Percentiles rank a stretch among this genome's conserved stretches.
Conservation (phyloP, 2,888 invertebrate genomes). For the Panzeria rudis region DNA sequence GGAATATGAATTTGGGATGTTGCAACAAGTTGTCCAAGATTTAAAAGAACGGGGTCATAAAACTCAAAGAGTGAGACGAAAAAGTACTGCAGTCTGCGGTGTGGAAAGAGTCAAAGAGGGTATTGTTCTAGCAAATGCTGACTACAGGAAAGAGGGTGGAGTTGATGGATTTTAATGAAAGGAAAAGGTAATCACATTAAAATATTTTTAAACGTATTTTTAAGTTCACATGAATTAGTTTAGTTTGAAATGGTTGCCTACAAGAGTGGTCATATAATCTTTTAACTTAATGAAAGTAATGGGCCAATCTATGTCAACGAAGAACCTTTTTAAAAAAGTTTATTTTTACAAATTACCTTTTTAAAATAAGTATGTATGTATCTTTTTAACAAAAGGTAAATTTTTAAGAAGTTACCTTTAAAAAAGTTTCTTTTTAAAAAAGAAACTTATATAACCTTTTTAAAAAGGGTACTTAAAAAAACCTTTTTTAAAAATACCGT, state of each 20-base stretch:
- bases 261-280: too few relatives aligned
- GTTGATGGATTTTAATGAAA: constrained; percentile 87
- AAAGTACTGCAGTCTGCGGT: constrained; percentile 90
- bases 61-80: constrained; percentile 86
- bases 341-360: too few relatives aligned
- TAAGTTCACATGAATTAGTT: neutral
- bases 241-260: neutral
- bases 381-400: too few relatives aligned
- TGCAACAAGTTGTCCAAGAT: constrained; percentile 86
- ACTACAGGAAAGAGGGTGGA: constrained; percentile 92
- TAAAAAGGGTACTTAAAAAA: too few relatives aligned
- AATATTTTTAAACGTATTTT: neutral
- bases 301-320: too few relatives aligned
- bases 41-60: constrained; percentile 88
- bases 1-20: constrained; percentile 87
- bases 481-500: too few relatives aligned
- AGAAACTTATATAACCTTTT: too few relatives aligned
- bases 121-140: constrained; percentile 90
- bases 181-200: neutral
- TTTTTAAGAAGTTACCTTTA: too few relatives aligned
- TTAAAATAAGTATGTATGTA: too few relatives aligned
- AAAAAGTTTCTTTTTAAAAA: too few relatives aligned
- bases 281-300: too few relatives aligned
- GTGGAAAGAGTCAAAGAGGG: constrained; percentile 85
- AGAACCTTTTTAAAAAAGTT: too few relatives aligned